Base-by-base conservation (phyloP, 2,113 vertebrate genomes). In the Pluvianellus socialis region DNA sequence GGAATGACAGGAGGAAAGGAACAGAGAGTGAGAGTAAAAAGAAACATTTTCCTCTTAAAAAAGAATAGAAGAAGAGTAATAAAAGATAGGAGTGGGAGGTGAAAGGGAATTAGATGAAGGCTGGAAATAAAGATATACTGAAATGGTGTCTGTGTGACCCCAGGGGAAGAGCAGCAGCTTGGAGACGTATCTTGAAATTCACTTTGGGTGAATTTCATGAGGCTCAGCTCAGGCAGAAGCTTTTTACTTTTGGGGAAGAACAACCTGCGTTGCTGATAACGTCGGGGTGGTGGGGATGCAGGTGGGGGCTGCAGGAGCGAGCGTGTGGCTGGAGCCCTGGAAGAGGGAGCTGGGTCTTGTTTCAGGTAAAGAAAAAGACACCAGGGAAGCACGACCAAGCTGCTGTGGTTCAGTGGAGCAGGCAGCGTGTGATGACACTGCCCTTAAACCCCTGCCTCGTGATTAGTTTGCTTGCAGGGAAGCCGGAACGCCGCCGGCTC, bases 101-200 rank as follows among this genome's bases (percentile, higher is more conserved):
- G 63, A 93, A 95, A 92, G 40, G 28, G 95, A 96, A 96, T 95
- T 83, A 74, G 79, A 93, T 83, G 79, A 94, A 96, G 88, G 90
- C 44, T 96, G 81, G 85, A 90, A 93, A 92, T 44, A 66, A 85
- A 93, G 93, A 71, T 16, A 30, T 62, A 73, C 62, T 90, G 56
- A 88, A 95, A 93, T 47, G 81, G 58, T 93, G 71, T 73, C 74
- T 87, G 38, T 65, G 20, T 84, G 94, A 94, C 90, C 95, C 82
- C 68, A 86, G 75, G 75, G 82, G 47, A 93, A 91, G 77, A 95
- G 53, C 70, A 91, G 52, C 80, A 95, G 77, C 62, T 87, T 76
- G 83, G 66, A 92, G 70, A 66, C 50, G 14, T 61, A n/a, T 75
- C 56, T 79, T 65, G 70, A 89, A 81, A 94, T 82, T 89, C 49